Conservation (phyloP, 2,888 invertebrate species). For the Tachina grossa region DNA sequence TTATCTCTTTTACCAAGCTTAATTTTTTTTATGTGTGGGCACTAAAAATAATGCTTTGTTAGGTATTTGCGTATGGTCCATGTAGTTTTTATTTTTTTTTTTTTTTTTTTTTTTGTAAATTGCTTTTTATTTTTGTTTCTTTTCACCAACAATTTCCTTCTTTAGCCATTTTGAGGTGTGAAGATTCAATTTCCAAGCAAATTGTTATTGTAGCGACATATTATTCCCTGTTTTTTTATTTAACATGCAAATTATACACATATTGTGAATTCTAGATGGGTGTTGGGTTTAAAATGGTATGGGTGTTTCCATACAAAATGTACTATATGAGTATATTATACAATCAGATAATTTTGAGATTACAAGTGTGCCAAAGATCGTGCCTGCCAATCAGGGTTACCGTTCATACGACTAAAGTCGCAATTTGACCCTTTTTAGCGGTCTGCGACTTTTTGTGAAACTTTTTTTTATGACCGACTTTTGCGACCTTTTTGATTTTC, state of each 20-base stretch:
- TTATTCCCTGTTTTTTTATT: conserved; percentile 33
- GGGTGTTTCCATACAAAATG: conserved; percentile 22
- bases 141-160: conserved; percentile 38
- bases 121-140: conserved; percentile 9
- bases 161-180: conserved; percentile 58
- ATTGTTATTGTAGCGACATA: conserved; percentile 61
- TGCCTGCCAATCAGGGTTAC: too few species aligned
- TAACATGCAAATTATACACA: conserved; percentile 55
- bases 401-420: too few species aligned
- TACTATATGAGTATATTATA: too few species aligned
- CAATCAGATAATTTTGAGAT: too few species aligned
- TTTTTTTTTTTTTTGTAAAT: conserved; percentile 6
- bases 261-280: conserved; percentile 18
- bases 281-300: conserved; percentile 28
- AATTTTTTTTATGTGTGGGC: conserved; percentile 42
- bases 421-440: too few species aligned
- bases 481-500: too few species aligned
- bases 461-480: too few species aligned
- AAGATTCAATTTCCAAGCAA: conserved; percentile 71
- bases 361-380: too few species aligned
- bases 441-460: too few species aligned
- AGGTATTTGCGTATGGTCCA: conserved; percentile 26
- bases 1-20: conserved; percentile 9
- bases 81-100: conserved; percentile 26
- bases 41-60: conserved; percentile 25